A percentile compares a stretch with the other conserved stretches of the same genome.
Conservation (phyloP, 2,113 vertebrate species). For the Polypterus senegalus region DNA sequence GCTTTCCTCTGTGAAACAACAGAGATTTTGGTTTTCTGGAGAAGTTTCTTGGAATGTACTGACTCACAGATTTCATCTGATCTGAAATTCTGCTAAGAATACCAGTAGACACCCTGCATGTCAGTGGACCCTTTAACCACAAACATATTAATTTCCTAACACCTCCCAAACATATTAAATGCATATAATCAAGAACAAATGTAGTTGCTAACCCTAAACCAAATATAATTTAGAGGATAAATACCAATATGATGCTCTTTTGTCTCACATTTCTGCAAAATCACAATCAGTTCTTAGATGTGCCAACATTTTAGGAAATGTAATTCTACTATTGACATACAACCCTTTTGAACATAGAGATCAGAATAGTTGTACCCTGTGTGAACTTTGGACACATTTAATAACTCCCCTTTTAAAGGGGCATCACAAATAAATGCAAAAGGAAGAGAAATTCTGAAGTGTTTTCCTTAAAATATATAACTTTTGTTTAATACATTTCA, state of each 20-base stretch:
- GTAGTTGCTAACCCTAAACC: background rate
- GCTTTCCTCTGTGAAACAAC: constrained; percentile 3
- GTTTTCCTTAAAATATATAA: constrained; percentile 7
- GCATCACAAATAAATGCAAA: constrained; percentile 14
- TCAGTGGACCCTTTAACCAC: constrained; percentile 5
- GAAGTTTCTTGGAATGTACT: background rate
- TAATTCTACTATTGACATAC: constrained; percentile 8
- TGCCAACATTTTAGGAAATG: constrained; percentile 8
- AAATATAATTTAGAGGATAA: background rate
- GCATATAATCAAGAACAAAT: background rate
- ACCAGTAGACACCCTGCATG: constrained; percentile 1
- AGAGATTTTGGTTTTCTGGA: constrained; percentile 6
- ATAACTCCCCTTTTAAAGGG: constrained; percentile 6
- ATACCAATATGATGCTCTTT: constrained; percentile 7
- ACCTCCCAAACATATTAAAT: background rate
- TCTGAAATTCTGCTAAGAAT: background rate
- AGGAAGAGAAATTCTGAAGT: constrained; percentile 8
- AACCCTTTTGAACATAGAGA: constrained; percentile 4
- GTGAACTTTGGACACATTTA: constrained; percentile 12
- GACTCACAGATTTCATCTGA: background rate
- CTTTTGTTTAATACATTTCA: constrained; percentile 2
- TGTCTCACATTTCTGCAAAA: constrained; percentile 10
- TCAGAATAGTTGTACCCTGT: constrained; percentile 10
- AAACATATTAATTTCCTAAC: constrained; percentile 1
- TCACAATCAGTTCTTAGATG: constrained; percentile 7